phyloP scores from a whole-genome alignment of 2,888 invertebrate species.

The Drosophila monieri region DNA sequence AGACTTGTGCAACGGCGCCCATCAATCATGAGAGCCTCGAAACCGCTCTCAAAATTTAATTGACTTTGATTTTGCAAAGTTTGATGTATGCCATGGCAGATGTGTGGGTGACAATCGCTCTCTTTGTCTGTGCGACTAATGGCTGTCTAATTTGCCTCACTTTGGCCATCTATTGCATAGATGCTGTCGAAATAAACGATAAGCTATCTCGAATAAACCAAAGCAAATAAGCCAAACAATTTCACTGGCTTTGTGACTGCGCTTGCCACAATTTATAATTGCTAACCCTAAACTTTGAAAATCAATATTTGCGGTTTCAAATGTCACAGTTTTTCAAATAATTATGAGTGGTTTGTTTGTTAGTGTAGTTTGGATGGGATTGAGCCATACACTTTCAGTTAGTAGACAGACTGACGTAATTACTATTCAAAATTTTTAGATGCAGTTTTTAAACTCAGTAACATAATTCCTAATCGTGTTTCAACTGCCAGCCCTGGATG shows the following conservation, averaged over 20 bases:
- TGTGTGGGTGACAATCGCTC: neutral
- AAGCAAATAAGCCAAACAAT: neutral
- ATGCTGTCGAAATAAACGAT: neutral
- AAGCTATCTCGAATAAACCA: neutral
- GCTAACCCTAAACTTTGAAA: no score
- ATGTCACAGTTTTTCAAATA: neutral
- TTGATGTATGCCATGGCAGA: conserved; percentile 14
- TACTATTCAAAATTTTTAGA: no score
- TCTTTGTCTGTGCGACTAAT: conserved; percentile 7
- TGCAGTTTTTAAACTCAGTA: neutral
- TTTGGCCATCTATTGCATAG: conserved; percentile 19
- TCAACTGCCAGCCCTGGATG: neutral
- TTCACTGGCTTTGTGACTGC: neutral
- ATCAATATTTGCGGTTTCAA: no score
- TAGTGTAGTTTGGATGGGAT: neutral
- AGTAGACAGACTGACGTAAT: no score
- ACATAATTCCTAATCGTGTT: conserved; percentile 1
- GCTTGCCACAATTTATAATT: neutral
- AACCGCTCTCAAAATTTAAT: conserved; percentile 66
- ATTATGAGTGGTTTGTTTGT: neutral
- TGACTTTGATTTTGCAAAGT: conserved; percentile 65
- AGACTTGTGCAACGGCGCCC: conserved; percentile 53
- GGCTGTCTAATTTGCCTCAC: conserved; percentile 58
- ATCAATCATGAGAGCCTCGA: conserved; percentile 58
- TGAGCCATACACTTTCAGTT: no score